Conservation (phyloP, 1,140 invertebrate genomes). For the Cherax quadricarinatus region DNA sequence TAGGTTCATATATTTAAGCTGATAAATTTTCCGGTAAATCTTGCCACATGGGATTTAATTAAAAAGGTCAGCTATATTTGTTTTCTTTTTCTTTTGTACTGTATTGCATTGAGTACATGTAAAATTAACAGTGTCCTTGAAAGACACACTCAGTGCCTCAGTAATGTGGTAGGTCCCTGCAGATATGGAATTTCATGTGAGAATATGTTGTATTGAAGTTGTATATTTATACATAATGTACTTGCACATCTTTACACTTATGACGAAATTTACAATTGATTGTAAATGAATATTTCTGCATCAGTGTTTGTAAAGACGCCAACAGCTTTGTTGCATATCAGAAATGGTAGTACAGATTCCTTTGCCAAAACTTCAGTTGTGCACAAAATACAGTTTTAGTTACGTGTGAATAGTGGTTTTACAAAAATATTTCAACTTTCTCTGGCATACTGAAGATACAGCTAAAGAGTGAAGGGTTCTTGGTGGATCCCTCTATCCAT, state of each 20-base stretch:
- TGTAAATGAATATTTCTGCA: not conserved
- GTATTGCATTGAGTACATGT: not conserved
- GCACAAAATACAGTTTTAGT: not conserved
- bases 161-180: not conserved
- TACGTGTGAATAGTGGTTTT: not conserved
- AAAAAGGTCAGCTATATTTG: not conserved
- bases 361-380: not conserved
- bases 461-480: not conserved
- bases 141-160: constrained; percentile 14
- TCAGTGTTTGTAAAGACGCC: not conserved
- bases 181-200: not conserved
- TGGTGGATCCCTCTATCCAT: not conserved
- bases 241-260: not conserved
- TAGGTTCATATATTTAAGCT: not conserved
- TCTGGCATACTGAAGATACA: not conserved
- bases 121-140: not conserved
- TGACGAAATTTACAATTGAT: not conserved
- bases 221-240: not conserved
- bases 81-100: not conserved
- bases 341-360: not conserved
- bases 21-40: not conserved
- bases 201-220: not conserved
- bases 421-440: not conserved
- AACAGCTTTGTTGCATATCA: not conserved
- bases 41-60: not conserved